Percentiles rank a stretch among this genome's conserved stretches.
These are phyloP conservation scores for Paramuricea clavata DNA, from an alignment of 92 coral and sea anemone genomes.

Conservation along the genomic window DNA sequence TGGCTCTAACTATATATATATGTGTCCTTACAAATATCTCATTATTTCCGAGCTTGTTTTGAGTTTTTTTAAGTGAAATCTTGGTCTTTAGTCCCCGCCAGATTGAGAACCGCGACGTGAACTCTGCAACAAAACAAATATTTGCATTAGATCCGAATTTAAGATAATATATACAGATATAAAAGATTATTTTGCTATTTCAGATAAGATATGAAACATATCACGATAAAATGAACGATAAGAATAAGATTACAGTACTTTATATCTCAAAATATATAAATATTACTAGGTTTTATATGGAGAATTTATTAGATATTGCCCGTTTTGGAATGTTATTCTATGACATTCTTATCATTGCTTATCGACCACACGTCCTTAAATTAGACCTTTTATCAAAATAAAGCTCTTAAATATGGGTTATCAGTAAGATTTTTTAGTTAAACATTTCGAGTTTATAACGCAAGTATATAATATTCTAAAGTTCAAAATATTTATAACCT, in stretches of 20 bases:
- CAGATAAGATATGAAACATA: neutral
- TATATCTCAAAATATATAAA: neutral
- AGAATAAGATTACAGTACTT: neutral
- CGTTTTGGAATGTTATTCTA: neutral
- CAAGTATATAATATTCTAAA: too few relatives aligned
- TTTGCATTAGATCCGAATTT: neutral
- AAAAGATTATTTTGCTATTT: too few relatives aligned
- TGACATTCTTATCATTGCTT: neutral
- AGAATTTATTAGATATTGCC: neutral
- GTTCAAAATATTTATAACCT: too few relatives aligned
- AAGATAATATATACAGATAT: constrained; percentile 2
- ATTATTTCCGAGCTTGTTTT: neutral
- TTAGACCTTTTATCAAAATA: neutral
- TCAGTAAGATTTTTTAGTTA: too few relatives aligned
- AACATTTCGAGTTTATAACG: too few relatives aligned
- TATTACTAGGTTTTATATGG: neutral
- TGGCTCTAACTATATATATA: neutral
- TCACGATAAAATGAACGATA: neutral
- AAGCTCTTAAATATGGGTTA: neutral
- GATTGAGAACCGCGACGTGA: neutral
- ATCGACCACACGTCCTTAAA: neutral
- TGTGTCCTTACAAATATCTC: neutral
- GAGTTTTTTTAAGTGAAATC: neutral
- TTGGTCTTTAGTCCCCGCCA: constrained; percentile 6
- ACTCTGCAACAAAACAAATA: neutral